phyloP scores from a whole-genome alignment of 1,140 invertebrate genomes.

The Calliopsis andreniformis region DNA sequence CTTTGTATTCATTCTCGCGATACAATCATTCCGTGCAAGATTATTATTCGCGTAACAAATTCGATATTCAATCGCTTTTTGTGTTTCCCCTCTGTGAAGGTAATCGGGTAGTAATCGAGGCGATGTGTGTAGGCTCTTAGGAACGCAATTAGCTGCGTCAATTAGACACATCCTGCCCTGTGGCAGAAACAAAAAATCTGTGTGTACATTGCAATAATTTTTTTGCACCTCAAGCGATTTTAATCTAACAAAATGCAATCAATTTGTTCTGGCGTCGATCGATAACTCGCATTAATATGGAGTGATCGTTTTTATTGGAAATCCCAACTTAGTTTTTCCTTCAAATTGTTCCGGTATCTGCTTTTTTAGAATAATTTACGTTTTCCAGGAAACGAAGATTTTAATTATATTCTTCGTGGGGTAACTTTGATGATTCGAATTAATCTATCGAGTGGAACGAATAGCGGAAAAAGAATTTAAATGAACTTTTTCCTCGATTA shows the following conservation, averaged over 20 bases:
- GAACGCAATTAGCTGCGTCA: not conserved
- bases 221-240: not conserved
- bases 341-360: not conserved
- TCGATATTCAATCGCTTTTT: not conserved
- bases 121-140: not conserved
- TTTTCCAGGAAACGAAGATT: no score
- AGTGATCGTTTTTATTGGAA: not conserved
- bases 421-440: no score
- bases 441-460: no score
- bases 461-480: no score
- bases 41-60: not conserved
- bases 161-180: not conserved
- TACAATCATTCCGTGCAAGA: no score
- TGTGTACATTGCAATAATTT: not conserved
- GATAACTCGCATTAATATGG: not conserved
- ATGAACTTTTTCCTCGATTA: no score
- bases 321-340: constrained; percentile 2
- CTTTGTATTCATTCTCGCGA: not conserved
- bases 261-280: not conserved
- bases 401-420: no score
- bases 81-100: not conserved
- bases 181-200: not conserved
- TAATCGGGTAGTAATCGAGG: not conserved
- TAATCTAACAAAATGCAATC: not conserved
- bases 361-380: no score